Evolutionary conservation across 2,888 invertebrate genomes (phyloP), one percentile per base, ranked within the genome.

Genomic region (Caenorhabditis sulstoni): DNA sequence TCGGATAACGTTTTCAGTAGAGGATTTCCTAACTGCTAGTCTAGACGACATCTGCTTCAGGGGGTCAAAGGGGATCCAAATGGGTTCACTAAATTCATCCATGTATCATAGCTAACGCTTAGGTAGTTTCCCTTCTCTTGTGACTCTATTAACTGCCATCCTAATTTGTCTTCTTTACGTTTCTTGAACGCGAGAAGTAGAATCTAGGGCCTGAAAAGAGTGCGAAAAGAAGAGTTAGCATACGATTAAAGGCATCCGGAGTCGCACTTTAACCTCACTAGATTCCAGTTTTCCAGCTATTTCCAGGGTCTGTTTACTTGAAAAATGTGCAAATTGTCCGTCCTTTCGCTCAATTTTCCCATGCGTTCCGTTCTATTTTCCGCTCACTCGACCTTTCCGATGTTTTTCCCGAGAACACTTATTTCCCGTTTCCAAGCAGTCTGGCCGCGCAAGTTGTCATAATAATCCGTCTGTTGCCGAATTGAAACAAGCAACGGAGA

Each of bases 391-490:
- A 47, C 41, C 41, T 41, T 41, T 41, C 37, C 5, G 37, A n/a
- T n/a, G n/a, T n/a, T 41, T 3, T 41, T 41, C 41, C 41, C 14
- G 18, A 47, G 47, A 47, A 18, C 47, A 47, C 47, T 57, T 58
- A 45, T 41, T 35, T 41, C 37, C 44, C 49, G 45, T 59, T 37
- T 59, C 45, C 44, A 44, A 52, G 23, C 52, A 22, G 12, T n/a
- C n/a, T n/a, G n/a, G n/a, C 11, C 45, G 16, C 11, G 7, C 41
- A 39, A 39, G 39, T 52, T 16, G 20, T 50, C 37, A 50, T 59
- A 68, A 59, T 67, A 67, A 61, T 68, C 50, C 68, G 44, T 59
- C 53, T 61, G 45, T 37, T 23, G 29, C 52, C 37, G 20, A 50
- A 58, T 41, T 41, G 41, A 41, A 41, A 41, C 14, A 14, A 50